Base-by-base conservation (phyloP, 2,113 vertebrate species). In the Xyrauchen texanus region DNA sequence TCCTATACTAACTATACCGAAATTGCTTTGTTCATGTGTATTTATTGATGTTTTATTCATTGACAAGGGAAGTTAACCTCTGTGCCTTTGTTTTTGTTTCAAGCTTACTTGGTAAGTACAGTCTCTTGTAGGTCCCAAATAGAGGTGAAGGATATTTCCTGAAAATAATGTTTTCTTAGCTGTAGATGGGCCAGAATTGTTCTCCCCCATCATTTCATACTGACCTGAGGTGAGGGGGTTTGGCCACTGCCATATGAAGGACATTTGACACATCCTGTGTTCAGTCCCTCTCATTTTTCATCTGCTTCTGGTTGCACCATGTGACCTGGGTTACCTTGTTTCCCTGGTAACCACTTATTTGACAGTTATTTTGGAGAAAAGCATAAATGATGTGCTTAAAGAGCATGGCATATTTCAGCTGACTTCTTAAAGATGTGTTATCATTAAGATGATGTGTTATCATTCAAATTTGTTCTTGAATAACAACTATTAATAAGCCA, bases 301-400 rank as follows among this genome's bases (percentile, higher is more conserved):
- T 34, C 78, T 61, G 21, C 61, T 55, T 81, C 44, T 53, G n/a
- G 58, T n/a, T 7, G 12, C 70, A 76, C 52, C 71, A 65, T 77
- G 55, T 80, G 60, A 69, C 80, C 75, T 49, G 9, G 77, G 79
- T 79, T 78, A 84, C 66, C 1, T 62, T 52, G 78, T 86, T 85
- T 84, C 85, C 84, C 13, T 44, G 78, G 84, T 80, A 78, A 87
- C 77, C 49, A 52, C 51, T 34, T 34, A 77, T 47, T 21, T 42
- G 16, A 47, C 16, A 58, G 72, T 49, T 75, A 34, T 63, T 75
- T 75, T 21, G 60, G 21, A 49, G 46, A 63, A 75, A 47, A 47
- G 49, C 61, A 62, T 49, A 63, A 1, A 34, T 34, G 45, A 11
- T 15, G 5, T 63, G 8, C 6, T 16, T 75, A 16, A 7, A 34